These are phyloP conservation scores for Leucosticte australis DNA, from an alignment of 2,113 vertebrate species.

Conservation along the genomic window DNA sequence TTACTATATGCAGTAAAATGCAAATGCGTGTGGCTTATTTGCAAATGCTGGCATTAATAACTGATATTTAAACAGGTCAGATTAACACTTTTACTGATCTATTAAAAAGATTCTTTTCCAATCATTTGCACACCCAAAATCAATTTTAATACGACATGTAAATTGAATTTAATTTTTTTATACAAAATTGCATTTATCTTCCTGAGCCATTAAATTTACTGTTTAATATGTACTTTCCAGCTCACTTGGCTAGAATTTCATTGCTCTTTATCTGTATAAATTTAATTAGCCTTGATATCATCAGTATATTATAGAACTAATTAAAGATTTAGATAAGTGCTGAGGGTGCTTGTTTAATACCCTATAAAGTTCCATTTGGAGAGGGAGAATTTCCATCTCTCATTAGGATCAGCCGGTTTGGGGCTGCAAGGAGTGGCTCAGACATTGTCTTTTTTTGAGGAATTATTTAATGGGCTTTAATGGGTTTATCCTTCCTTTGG, in stretches of 20 bases:
- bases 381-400: constrained; percentile 66
- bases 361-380: constrained; percentile 76
- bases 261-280: constrained; percentile 84
- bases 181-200: constrained; percentile 76
- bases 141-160: constrained; percentile 75
- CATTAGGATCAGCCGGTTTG: constrained; percentile 9
- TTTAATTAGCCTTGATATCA: constrained; percentile 87
- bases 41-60: constrained; percentile 75
- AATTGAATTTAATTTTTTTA: constrained; percentile 78
- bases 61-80: constrained; percentile 66
- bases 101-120: constrained; percentile 62
- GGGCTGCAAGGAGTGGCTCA: constrained; percentile 39
- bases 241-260: constrained; percentile 82
- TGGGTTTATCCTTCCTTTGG: constrained; percentile 60
- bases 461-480: constrained; percentile 63
- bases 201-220: constrained; percentile 78
- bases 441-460: constrained; percentile 36
- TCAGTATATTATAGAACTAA: constrained; percentile 86
- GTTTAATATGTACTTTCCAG: constrained; percentile 81
- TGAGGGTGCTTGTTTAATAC: constrained; percentile 81
- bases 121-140: constrained; percentile 78
- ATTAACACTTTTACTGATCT: constrained; percentile 71
- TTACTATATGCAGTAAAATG: constrained; percentile 72
- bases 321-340: constrained; percentile 87
- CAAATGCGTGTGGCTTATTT: constrained; percentile 71